Conservation (phyloP, 2,888 invertebrate genomes). For the Achlya flavicornis region DNA sequence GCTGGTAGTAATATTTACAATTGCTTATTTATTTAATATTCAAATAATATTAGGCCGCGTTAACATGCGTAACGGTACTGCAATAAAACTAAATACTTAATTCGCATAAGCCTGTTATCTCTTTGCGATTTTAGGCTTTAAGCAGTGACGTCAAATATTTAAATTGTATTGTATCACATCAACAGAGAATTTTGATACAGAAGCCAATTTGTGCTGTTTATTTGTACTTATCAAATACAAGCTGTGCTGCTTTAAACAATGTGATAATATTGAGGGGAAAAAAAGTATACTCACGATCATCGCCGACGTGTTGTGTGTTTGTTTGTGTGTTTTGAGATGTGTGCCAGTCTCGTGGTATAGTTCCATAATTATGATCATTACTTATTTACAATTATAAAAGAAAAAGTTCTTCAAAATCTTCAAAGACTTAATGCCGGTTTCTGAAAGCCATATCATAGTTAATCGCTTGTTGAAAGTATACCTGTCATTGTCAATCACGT, state of each 20-base stretch:
- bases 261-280: slow-evolving; percentile 46
- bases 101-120: slow-evolving; percentile 24
- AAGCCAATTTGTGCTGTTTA: slow-evolving; percentile 50
- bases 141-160: slow-evolving; percentile 28
- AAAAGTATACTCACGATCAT: slow-evolving; percentile 67
- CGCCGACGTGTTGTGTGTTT: slow-evolving; percentile 66
- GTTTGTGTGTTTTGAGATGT: slow-evolving; percentile 52
- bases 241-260: slow-evolving; percentile 52
- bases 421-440: too few relatives aligned
- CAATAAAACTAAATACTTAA: slow-evolving; percentile 9
- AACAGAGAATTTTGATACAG: slow-evolving; percentile 15
- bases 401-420: neutral
- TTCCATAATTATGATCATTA: neutral
- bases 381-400: neutral
- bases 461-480: too few relatives aligned
- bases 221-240: slow-evolving; percentile 33
- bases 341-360: slow-evolving; percentile 67
- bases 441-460: too few relatives aligned
- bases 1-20: neutral
- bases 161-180: slow-evolving; percentile 11
- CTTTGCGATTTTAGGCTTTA: slow-evolving; percentile 30
- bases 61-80: slow-evolving; percentile 22
- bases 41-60: slow-evolving; percentile 19
- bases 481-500: too few relatives aligned
- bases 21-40: neutral